These are phyloP conservation scores for Salarias fasciatus DNA, from an alignment of 2,797 vertebrate genomes.

Conservation along the genomic window DNA sequence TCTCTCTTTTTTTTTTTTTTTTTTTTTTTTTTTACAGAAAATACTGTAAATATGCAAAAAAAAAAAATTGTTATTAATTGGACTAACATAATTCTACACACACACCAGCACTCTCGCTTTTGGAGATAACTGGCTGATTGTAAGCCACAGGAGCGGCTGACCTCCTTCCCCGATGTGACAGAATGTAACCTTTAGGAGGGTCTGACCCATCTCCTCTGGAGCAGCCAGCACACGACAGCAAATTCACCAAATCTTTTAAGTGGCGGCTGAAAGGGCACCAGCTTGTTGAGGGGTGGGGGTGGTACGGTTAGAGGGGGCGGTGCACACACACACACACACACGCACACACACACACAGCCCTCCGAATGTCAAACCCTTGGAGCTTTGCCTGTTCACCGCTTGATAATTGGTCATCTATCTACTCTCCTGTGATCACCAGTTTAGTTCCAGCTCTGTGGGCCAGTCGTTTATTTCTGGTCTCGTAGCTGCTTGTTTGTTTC, in stretches of 20 bases:
- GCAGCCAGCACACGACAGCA: slow-evolving; percentile 56
- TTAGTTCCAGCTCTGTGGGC: slow-evolving; percentile 73
- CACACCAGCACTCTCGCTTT: slow-evolving; percentile 4
- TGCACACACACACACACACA: slow-evolving; percentile 30
- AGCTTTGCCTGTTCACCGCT: slow-evolving; percentile 69
- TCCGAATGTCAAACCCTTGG: slow-evolving; percentile 70
- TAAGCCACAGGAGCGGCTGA: slow-evolving; percentile 58
- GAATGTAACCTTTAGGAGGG: slow-evolving; percentile 72
- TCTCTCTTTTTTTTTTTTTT: too few relatives aligned
- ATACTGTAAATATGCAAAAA: not conserved
- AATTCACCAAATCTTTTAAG: slow-evolving; percentile 64
- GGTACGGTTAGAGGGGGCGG: not conserved
- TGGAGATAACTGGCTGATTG: slow-evolving; percentile 37
- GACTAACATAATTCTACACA: slow-evolving; percentile 2
- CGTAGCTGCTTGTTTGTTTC: slow-evolving; percentile 71
- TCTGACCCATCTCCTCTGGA: slow-evolving; percentile 69
- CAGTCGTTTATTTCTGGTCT: slow-evolving; percentile 69
- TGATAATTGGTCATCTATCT: slow-evolving; percentile 78
- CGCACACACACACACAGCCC: slow-evolving; percentile 45
- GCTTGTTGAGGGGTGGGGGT: slow-evolving; percentile 38
- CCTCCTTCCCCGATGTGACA: slow-evolving; percentile 63
- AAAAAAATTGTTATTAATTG: slow-evolving; percentile 23
- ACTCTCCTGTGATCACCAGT: slow-evolving; percentile 77
- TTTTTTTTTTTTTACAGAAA: too few relatives aligned
- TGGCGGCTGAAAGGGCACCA: slow-evolving; percentile 64